Conservation (phyloP, 2,888 invertebrate species). For the Oligia latruncula region DNA sequence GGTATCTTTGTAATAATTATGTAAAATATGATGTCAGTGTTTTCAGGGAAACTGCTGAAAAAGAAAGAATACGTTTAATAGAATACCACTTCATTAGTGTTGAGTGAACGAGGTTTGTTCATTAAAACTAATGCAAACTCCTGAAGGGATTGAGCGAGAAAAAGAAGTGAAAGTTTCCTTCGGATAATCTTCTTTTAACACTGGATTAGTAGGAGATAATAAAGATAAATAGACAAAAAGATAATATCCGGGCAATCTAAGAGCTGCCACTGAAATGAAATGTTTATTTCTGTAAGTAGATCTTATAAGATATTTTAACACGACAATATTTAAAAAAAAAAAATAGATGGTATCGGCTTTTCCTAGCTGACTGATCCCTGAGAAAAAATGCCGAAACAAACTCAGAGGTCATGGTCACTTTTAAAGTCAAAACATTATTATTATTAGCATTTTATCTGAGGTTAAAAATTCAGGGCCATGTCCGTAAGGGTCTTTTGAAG, state of each 20-base stretch:
- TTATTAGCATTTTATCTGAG: too few species aligned
- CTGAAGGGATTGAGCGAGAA: background rate
- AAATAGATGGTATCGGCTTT: background rate
- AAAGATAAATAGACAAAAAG: background rate
- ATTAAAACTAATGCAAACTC: conserved; percentile 47
- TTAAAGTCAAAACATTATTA: too few species aligned
- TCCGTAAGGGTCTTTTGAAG: too few species aligned
- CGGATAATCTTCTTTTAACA: background rate
- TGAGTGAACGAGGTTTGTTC: conserved; percentile 39
- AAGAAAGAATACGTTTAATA: conserved; percentile 30
- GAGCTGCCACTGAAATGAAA: background rate
- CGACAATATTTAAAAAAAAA: background rate
- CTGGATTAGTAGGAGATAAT: background rate
- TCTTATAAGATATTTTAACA: background rate
- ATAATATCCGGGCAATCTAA: background rate
- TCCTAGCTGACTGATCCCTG: background rate
- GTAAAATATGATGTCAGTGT: conserved; percentile 63
- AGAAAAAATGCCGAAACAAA: background rate
- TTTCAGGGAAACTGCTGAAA: conserved; percentile 47
- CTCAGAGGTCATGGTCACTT: too few species aligned
- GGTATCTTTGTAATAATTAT: conserved; percentile 65
- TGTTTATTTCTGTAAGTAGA: background rate
- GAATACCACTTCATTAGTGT: conserved; percentile 54
- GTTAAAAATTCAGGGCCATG: too few species aligned
- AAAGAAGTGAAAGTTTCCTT: background rate